phyloP scores from a whole-genome alignment of 2,797 vertebrate species.

The Trichosurus vulpecula region DNA sequence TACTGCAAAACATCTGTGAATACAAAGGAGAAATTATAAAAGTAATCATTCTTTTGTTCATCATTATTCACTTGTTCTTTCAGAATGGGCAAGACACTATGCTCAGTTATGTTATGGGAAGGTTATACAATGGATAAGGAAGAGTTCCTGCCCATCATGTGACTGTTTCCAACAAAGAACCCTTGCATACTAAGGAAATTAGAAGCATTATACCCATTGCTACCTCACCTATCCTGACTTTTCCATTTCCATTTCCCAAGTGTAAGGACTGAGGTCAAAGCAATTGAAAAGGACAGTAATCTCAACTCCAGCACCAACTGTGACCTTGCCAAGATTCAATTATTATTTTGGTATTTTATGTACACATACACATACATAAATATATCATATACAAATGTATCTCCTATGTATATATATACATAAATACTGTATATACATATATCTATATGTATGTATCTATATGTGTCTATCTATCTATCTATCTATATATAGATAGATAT shows the following conservation, averaged over 20 bases:
- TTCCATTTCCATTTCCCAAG: background rate
- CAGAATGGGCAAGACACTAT: background rate
- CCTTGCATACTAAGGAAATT: background rate
- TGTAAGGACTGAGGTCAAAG: background rate
- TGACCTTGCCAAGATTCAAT: background rate
- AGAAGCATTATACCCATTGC: background rate
- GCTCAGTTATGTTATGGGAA: background rate
- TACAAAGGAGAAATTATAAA: conserved; percentile 9
- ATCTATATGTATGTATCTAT: too few species aligned
- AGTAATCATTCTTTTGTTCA: background rate
- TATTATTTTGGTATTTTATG: background rate
- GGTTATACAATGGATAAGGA: background rate
- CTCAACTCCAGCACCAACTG: background rate
- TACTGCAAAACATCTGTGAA: background rate
- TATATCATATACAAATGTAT: background rate
- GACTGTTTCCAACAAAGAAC: background rate
- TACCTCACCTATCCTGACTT: background rate
- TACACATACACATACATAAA: background rate
- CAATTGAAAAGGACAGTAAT: background rate
- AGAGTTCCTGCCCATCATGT: background rate
- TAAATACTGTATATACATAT: too few species aligned
- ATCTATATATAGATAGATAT: too few species aligned
- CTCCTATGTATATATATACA: too few species aligned
- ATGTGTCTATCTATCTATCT: too few species aligned
- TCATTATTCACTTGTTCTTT: background rate